Base-by-base conservation (phyloP, 2,888 invertebrate genomes). In the Acanthosepion pharaonis region DNA sequence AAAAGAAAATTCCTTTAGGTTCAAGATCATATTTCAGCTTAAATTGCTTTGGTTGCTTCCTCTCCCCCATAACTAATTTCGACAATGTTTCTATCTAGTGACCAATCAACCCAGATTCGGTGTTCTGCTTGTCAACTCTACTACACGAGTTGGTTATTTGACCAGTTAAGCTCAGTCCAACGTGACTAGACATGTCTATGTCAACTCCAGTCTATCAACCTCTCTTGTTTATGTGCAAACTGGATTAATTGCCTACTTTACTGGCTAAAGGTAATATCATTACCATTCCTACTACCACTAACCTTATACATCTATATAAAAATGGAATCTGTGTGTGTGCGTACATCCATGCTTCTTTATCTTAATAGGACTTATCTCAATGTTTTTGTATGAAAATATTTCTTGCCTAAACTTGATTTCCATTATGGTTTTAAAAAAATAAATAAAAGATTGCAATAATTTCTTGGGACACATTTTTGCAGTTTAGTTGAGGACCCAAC, bases 241-340 rank as follows among this genome's bases (percentile, higher is more conserved):
- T 33, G 78, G 78, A 78, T 78, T 78, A 78, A 78, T 78, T 78
- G 78, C n/a, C 78, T 78, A 78, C 78, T 78, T 78, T 78, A 78
- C 78, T 78, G 78, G 78, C n/a, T n/a, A 78, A 78, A 78, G n/a
- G n/a, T 78, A 78, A 78, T 78, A 78, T 78, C 78, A 78, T 78
- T 78, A 78, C 78, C 78, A 78, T 78, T 78, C 78, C 78, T 78
- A n/a, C 11, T 33, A n/a, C 78, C 78, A n/a, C 78, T 15, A 78
- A 78, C 78, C 11, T 78, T 33, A n/a, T n/a, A 33, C n/a, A 78
- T 78, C n/a, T 78, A 78, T 78, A 33, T n/a, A 78, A 78, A 78
- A 78, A 78, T 78, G n/a, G 78, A 33, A 11, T 78, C n/a, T 78
- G 78, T 33, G 78, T 78, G 78, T 78, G 78, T 78, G 18, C 11